Percentiles rank a stretch among this genome's conserved stretches.
These are phyloP conservation scores for Muscicapa striata DNA, from an alignment of 2,797 vertebrate genomes.

Conservation along the genomic window DNA sequence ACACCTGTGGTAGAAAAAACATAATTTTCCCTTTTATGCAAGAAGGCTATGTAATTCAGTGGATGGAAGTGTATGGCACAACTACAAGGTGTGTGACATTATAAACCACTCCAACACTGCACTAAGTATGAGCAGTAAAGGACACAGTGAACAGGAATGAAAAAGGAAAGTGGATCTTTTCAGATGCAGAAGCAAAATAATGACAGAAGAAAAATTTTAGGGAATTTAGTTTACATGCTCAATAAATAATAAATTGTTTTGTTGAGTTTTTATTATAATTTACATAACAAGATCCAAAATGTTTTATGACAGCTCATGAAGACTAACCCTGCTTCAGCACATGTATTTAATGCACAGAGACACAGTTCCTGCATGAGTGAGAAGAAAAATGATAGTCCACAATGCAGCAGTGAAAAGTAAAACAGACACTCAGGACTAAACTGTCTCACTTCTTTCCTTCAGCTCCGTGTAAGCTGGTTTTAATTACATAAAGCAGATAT, in stretches of 20 bases:
- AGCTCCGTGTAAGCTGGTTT: background rate
- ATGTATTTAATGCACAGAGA: background rate
- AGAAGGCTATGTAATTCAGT: background rate
- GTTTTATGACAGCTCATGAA: background rate
- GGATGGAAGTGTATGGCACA: background rate
- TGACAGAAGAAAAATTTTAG: background rate
- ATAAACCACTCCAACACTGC: background rate
- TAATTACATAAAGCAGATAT: background rate
- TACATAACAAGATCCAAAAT: background rate
- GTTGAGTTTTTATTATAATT: background rate
- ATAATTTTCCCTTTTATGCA: background rate
- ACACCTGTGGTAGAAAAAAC: background rate
- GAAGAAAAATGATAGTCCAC: background rate
- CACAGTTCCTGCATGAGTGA: background rate
- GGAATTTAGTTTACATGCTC: background rate
- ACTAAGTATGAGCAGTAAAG: background rate
- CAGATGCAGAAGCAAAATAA: background rate
- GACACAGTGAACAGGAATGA: background rate
- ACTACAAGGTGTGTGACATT: background rate
- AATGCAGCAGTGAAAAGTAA: background rate
- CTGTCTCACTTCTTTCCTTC: background rate
- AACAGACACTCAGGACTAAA: background rate
- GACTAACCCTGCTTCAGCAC: background rate
- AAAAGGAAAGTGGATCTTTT: background rate
- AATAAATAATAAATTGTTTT: background rate